Evolutionary conservation across 30 jellyfish, hydroid and myxozoan genomes (phyloP), one percentile per base, ranked within the genome.

Genomic region (Chrysaora quinquecirrha): DNA sequence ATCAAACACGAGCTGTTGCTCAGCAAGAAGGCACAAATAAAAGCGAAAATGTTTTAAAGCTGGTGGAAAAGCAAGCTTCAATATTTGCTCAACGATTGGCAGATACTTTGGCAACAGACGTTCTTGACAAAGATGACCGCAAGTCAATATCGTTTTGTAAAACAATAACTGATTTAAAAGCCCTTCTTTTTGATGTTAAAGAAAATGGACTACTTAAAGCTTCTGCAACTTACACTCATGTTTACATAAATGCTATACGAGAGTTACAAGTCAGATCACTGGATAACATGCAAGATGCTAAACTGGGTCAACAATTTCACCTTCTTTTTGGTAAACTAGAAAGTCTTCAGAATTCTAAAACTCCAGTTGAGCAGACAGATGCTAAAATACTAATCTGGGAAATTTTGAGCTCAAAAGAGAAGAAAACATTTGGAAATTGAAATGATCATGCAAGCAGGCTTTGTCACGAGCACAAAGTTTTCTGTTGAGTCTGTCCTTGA

Each of bases 401-500:
- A 43, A 43, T 43, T 43, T 43, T 43, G 58, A 43, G 58, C 58
- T 43, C 58, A 43, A 43, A 43, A 43, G 58, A 43, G 16, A 43
- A 43, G 58, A n/a, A 43, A 43, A 16, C 16, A 43, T 16, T 43
- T 43, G 58, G 58, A 43, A 6, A 43, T 66, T 21, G 52, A 66
- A 54, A 66, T 1, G 78, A 1, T 66, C 56, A 34, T 66, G 3
- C 78, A 66, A 66, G 78, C 78, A n/a, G 34, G 27, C 29, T 50
- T 43, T 21, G 78, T 31, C 30, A 31, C 27, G 29, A 21, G 78
- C 34, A 66, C 0, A 66, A 66, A 66, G 78, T 43, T 21, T 25
- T 66, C 60, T 7, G 30, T 34, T 28, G 78, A 66, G 34, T 66
- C 78, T 28, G 56, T 66, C 50, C 25, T 66, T 11, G 78, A 66